These are phyloP conservation scores for Dryobotodes eremita DNA, from an alignment of 2,888 invertebrate genomes.

Conservation along the genomic window DNA sequence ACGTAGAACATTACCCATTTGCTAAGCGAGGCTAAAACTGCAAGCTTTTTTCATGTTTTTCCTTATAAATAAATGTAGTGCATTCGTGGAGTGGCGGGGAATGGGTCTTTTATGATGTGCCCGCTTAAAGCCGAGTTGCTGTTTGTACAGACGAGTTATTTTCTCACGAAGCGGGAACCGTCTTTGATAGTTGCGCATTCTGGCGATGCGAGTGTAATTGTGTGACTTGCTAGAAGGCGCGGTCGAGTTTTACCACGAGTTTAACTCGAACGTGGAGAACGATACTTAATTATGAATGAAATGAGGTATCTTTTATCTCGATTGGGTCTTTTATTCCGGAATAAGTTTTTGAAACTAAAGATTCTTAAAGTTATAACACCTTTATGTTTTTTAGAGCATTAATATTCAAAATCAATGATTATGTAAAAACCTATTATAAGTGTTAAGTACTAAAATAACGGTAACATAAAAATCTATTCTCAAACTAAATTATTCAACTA, in stretches of 20 bases:
- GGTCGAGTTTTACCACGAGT: slow-evolving; percentile 40
- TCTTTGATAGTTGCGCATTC: slow-evolving; percentile 69
- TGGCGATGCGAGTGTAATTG: slow-evolving; percentile 66
- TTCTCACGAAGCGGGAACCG: slow-evolving; percentile 67
- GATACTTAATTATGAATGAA: not conserved
- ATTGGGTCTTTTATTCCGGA: not conserved
- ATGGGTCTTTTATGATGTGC: slow-evolving; percentile 67
- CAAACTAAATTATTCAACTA: slow-evolving; percentile 12
- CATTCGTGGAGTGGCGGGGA: slow-evolving; percentile 71
- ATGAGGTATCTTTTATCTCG: not conserved
- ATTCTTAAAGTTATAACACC: not conserved
- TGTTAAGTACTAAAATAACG: not conserved
- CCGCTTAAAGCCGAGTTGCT: slow-evolving; percentile 52
- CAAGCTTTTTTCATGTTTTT: slow-evolving; percentile 67
- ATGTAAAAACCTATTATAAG: not conserved
- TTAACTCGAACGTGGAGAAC: slow-evolving; percentile 24
- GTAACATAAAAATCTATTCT: not conserved
- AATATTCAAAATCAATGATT: not conserved
- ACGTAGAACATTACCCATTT: slow-evolving; percentile 67
- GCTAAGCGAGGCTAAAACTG: slow-evolving; percentile 62
- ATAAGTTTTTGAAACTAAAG: not conserved
- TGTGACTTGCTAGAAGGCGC: slow-evolving; percentile 60
- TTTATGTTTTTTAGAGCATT: not conserved
- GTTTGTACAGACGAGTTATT: slow-evolving; percentile 64
- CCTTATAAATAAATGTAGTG: slow-evolving; percentile 75